These are phyloP conservation scores for Rhagonycha lutea DNA, from an alignment of 2,888 invertebrate species.

Conservation along the genomic window DNA sequence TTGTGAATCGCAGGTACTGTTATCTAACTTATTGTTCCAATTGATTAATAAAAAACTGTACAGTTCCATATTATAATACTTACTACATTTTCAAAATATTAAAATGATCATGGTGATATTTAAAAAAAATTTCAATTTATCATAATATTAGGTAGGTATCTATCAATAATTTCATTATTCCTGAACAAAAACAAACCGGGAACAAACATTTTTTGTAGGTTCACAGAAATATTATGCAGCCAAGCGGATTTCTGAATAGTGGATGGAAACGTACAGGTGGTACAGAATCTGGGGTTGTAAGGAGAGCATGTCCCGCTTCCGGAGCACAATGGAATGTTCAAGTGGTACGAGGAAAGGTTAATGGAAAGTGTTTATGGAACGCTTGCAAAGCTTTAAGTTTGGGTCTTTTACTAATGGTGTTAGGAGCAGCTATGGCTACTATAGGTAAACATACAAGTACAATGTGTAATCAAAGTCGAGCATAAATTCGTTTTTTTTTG, in stretches of 20 bases:
- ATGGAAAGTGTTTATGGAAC: constrained; percentile 89
- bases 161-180: background rate
- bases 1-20: constrained; percentile 18
- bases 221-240: constrained; percentile 39
- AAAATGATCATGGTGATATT: background rate
- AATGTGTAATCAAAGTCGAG: background rate
- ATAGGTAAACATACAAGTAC: constrained; percentile 66
- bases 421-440: constrained; percentile 92
- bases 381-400: constrained; percentile 90
- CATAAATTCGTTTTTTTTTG: background rate
- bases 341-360: constrained; percentile 86
- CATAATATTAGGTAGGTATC: too few species aligned
- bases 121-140: too few species aligned
- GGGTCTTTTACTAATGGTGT: constrained; percentile 82
- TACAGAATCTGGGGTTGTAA: constrained; percentile 56
- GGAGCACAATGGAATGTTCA: constrained; percentile 85
- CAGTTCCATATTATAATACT: background rate
- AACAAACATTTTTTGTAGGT: background rate
- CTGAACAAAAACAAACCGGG: too few species aligned
- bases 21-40: background rate
- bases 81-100: background rate
- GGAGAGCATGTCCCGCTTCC: constrained; percentile 76
- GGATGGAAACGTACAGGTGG: constrained; percentile 54
- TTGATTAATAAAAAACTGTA: background rate
- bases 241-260: constrained; percentile 52